phyloP scores from a whole-genome alignment of 2,113 vertebrate species.

The Oostethus manadensis region DNA sequence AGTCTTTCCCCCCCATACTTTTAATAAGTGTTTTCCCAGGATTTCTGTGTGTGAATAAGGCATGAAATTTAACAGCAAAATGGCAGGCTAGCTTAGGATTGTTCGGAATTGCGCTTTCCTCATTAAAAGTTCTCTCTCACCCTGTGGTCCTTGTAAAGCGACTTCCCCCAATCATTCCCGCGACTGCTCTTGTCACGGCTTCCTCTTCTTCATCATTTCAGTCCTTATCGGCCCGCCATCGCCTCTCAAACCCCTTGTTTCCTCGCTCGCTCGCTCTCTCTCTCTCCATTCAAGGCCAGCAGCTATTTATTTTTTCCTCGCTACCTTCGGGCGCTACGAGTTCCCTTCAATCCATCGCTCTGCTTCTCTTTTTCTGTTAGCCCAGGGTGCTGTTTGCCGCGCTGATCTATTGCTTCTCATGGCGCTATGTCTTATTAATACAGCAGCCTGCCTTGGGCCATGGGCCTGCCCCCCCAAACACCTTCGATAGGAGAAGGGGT shows the following conservation, averaged over 20 bases:
- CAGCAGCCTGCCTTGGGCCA: slow-evolving; percentile 44
- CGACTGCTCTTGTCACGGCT: not conserved
- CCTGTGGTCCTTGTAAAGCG: too few species aligned
- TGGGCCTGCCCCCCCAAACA: slow-evolving; percentile 29
- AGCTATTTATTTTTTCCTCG: slow-evolving; percentile 33
- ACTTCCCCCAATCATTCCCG: not conserved
- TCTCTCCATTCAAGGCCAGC: not conserved
- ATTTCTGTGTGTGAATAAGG: too few species aligned
- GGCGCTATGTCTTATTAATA: slow-evolving; percentile 59
- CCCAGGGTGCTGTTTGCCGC: slow-evolving; percentile 26
- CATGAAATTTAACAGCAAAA: too few species aligned
- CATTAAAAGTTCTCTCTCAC: not conserved
- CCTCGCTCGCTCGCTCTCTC: slow-evolving; percentile 5
- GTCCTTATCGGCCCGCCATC: slow-evolving; percentile 42
- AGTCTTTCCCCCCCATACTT: too few species aligned
- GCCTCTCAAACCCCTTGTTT: slow-evolving; percentile 43
- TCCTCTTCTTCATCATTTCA: slow-evolving; percentile 36
- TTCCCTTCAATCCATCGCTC: slow-evolving; percentile 31
- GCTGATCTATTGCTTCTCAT: slow-evolving; percentile 53
- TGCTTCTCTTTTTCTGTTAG: slow-evolving; percentile 5
- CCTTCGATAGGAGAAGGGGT: slow-evolving; percentile 13
- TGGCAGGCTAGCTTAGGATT: too few species aligned
- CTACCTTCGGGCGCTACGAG: slow-evolving; percentile 28
- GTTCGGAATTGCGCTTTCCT: not conserved
- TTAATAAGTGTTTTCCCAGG: too few species aligned